A percentile compares a stretch with the other conserved stretches of the same genome.
phyloP scores from a whole-genome alignment of 2,797 vertebrate genomes.

The Coilia nasus region DNA sequence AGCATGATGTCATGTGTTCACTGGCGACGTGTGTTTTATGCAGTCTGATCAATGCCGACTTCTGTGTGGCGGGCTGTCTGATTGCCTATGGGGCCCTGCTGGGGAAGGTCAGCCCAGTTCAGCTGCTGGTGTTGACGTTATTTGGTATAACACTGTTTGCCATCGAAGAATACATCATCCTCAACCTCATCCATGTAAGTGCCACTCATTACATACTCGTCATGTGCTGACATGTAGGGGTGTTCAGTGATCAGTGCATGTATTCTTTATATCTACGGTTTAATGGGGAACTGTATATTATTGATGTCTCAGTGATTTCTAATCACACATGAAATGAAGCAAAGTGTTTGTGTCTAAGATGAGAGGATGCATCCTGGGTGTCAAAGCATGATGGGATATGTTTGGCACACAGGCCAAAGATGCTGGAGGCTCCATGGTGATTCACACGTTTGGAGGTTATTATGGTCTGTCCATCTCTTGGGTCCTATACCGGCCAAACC shows the following conservation, averaged over 20 bases:
- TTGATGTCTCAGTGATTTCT: too few species aligned
- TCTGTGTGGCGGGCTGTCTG: constrained; percentile 91
- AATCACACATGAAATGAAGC: not conserved
- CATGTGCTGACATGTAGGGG: not conserved
- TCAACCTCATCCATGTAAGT: constrained; percentile 86
- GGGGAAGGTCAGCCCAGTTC: constrained; percentile 93
- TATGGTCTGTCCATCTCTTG: constrained; percentile 91
- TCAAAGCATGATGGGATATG: not conserved
- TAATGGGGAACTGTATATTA: too few species aligned
- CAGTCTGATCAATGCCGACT: constrained; percentile 96
- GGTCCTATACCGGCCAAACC: constrained; percentile 87
- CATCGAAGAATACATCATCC: constrained; percentile 90
- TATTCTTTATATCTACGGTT: too few species aligned
- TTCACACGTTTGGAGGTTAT: constrained; percentile 94
- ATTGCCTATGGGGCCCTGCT: constrained; percentile 93
- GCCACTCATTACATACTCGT: not conserved
- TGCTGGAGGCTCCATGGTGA: constrained; percentile 96
- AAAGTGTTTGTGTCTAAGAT: not conserved
- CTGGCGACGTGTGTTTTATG: not conserved
- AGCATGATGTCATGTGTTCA: not conserved
- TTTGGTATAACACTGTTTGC: constrained; percentile 91
- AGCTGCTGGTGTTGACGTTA: constrained; percentile 90
- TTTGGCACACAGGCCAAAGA: constrained; percentile 82
- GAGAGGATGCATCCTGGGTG: too few species aligned
- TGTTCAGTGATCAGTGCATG: not conserved